Evolutionary conservation across 2,888 invertebrate genomes (phyloP).

Genomic region (Apotomis betuletana): DNA sequence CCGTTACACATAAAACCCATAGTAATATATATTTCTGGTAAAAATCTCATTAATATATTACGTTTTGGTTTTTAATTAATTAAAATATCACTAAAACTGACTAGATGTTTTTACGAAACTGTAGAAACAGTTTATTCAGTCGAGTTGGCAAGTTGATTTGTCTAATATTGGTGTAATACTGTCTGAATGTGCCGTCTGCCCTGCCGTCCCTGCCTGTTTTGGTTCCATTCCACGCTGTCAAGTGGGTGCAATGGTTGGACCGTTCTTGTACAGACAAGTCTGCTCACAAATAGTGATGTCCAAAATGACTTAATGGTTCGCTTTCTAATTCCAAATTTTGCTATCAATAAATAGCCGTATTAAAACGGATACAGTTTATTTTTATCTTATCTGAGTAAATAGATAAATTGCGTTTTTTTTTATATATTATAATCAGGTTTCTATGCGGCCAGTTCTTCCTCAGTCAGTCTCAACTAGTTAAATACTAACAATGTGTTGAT

Average conservation of each 20-base stretch:
- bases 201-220: neutral
- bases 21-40: conserved; percentile 23
- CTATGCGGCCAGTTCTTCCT: neutral
- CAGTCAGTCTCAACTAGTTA: neutral
- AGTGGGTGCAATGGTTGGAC: conserved; percentile 41
- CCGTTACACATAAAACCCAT: conserved; percentile 55
- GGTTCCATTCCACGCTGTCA: conserved; percentile 2
- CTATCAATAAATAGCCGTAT: neutral
- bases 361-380: neutral
- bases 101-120: conserved; percentile 24
- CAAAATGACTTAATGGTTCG: conserved; percentile 8
- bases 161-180: conserved; percentile 19
- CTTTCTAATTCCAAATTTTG: conserved; percentile 18
- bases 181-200: neutral
- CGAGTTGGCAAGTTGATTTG: conserved; percentile 1
- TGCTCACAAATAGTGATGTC: conserved; percentile 48
- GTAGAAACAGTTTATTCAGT: conserved; percentile 21
- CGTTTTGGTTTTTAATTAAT: conserved; percentile 4
- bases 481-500: neutral
- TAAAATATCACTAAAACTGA: conserved; percentile 32
- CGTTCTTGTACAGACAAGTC: conserved; percentile 62
- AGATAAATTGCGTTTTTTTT: neutral
- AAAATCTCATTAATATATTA: conserved; percentile 22
- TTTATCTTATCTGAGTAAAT: neutral
- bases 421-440: neutral